phyloP scores from a whole-genome alignment of 2,113 vertebrate genomes.

The Tapirus terrestris region DNA sequence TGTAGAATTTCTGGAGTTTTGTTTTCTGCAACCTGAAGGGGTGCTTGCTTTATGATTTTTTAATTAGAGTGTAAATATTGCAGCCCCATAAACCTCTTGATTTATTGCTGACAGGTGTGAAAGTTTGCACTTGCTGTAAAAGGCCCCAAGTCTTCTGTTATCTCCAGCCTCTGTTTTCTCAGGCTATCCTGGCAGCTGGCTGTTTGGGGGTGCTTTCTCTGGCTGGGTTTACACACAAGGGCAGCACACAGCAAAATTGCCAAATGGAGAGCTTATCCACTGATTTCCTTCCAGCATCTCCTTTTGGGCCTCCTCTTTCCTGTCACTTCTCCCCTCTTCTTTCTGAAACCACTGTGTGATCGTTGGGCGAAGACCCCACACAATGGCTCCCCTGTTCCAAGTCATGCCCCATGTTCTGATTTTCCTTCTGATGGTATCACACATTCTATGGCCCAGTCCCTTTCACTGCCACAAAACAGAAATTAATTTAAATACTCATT shows the following conservation, averaged over 20 bases:
- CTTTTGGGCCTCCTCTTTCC: not conserved
- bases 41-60: conserved; percentile 91
- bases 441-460: not conserved
- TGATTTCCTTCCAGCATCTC: not conserved
- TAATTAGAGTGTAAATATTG: conserved; percentile 95
- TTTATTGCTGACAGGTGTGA: conserved; percentile 89
- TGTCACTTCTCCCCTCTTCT: not conserved
- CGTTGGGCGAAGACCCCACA: not conserved
- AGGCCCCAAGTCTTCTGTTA: conserved; percentile 69
- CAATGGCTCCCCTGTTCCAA: not conserved
- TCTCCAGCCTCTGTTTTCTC: conserved; percentile 56
- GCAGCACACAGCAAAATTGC: not conserved
- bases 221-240: not conserved
- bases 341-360: not conserved
- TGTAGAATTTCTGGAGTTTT: conserved; percentile 84
- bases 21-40: conserved; percentile 87
- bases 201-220: not conserved
- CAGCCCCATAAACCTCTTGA: conserved; percentile 90
- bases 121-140: conserved; percentile 83
- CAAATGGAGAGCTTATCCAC: not conserved
- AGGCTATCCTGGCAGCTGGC: conserved; percentile 56
- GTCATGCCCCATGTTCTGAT: not conserved
- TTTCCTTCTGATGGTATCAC: not conserved
- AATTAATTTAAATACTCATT: not conserved
- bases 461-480: not conserved